Evolutionary conservation across 2,113 vertebrate species (phyloP).

Genomic region (Cephalopterus ornatus): DNA sequence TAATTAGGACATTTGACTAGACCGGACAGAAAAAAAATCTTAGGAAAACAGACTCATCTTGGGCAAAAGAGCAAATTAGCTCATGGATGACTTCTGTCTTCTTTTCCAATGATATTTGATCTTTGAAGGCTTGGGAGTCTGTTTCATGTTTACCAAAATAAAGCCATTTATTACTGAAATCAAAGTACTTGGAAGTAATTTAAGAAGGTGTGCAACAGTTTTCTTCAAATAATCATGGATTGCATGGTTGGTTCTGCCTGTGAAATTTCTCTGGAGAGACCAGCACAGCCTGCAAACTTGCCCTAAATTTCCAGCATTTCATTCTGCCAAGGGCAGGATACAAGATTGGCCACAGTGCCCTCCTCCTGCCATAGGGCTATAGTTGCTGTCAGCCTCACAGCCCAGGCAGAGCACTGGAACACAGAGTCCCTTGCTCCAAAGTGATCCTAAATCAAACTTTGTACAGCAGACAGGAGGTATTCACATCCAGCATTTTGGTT

Average conservation of each 20-base stretch:
- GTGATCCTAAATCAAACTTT: not conserved
- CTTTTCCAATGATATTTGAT: not conserved
- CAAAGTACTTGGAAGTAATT: not conserved
- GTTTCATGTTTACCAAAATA: not conserved
- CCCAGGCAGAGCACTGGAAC: not conserved
- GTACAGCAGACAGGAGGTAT: not conserved
- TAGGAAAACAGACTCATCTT: not conserved
- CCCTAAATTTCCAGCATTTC: not conserved
- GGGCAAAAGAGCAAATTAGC: not conserved
- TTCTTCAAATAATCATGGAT: not conserved
- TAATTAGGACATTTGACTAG: slow-evolving; percentile 15
- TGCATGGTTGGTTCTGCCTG: not conserved
- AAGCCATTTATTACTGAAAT: not conserved
- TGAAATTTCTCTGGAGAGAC: not conserved
- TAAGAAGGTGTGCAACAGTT: not conserved
- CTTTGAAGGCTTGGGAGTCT: not conserved
- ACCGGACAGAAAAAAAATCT: not conserved
- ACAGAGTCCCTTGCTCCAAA: not conserved
- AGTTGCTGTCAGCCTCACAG: not conserved
- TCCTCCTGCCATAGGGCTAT: not conserved
- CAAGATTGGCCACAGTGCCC: not conserved
- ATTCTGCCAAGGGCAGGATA: not conserved
- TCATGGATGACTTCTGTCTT: not conserved
- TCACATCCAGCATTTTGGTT: not conserved
- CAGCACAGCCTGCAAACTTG: not conserved